Evolutionary conservation across 2,888 invertebrate genomes (phyloP), one percentile per base, ranked within the genome.

Genomic region (Lysandra bellargus): DNA sequence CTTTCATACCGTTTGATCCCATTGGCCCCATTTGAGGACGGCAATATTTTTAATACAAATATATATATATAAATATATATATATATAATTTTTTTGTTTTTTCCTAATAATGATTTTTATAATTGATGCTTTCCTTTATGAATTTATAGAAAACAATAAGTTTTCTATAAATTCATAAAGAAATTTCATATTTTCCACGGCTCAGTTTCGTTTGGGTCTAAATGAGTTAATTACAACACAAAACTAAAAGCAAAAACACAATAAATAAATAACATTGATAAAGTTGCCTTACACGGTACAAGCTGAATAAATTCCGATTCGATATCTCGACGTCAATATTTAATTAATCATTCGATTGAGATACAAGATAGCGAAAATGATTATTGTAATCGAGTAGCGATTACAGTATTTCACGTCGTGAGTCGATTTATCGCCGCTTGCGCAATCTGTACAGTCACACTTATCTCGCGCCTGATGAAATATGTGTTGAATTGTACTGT

Each of bases 291-390:
- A 57, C 57, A 57, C 57, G 57, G 30, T 30, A 69, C 64, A 69
- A 69, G 30, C 64, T 30, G 23, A 69, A 69, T 69, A 69, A 69
- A 69, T 69, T 69, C 64, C 17, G 12, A 57, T 3, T 69, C 64
- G 64, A 69, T 69, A 69, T 33, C 64, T 69, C 64, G 64, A 40
- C 73, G 73, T 73, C 73, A 73, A 73, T 73, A 73, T 40, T 40
- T 40, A 49, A 75, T 75, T 44, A 75, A 75, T 75, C 30, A 75
- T 75, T 75, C 75, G 49, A 75, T 75, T 49, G 75, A 75, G 75
- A 49, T 44, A 75, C 75, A 75, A 53, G 49, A 75, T 75, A 75
- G 49, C 49, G 75, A 33, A n/a, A 74, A 49, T 49, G 74, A 74
- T 74, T 44, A 74, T 74, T 75, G 75, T 75, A 75, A 49, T 53